These are phyloP conservation scores for Crossocerus cetratus DNA, from an alignment of 2,888 invertebrate genomes.

Conservation along the genomic window DNA sequence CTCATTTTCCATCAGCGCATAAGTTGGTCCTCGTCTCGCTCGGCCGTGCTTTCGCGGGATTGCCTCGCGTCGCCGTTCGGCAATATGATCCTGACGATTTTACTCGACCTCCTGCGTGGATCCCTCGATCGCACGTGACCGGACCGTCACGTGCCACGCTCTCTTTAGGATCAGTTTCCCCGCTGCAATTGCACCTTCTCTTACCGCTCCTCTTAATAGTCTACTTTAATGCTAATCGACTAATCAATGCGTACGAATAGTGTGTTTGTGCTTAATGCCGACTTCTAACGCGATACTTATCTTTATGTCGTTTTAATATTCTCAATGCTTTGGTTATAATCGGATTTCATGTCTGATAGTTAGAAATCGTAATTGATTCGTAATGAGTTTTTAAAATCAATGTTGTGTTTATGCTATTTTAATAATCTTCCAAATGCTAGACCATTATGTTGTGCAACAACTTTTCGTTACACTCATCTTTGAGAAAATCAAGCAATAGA, in stretches of 20 bases:
- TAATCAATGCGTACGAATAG: too few species aligned
- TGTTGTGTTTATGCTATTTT: too few species aligned
- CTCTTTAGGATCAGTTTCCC: too few species aligned
- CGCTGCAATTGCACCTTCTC: too few species aligned
- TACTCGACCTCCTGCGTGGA: constrained; percentile 13
- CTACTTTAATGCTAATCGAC: too few species aligned
- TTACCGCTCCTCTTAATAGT: too few species aligned
- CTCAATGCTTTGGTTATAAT: constrained; percentile 15
- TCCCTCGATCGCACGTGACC: background rate
- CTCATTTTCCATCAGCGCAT: constrained; percentile 15
- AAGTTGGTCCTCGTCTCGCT: constrained; percentile 3
- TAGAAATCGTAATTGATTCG: too few species aligned
- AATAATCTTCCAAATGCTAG: background rate
- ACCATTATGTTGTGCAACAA: background rate
- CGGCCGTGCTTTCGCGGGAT: background rate
- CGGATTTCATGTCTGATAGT: background rate
- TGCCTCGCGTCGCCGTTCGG: background rate
- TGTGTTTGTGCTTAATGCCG: background rate
- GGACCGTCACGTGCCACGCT: too few species aligned
- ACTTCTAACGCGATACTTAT: constrained; percentile 7
- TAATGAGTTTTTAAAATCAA: too few species aligned
- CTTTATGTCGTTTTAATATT: constrained; percentile 32
- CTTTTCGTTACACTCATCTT: too few species aligned
- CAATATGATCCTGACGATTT: constrained; percentile 29
- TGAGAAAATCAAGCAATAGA: too few species aligned